Conservation (phyloP, 2,113 vertebrate genomes). For the Notarius quadriscutis region DNA sequence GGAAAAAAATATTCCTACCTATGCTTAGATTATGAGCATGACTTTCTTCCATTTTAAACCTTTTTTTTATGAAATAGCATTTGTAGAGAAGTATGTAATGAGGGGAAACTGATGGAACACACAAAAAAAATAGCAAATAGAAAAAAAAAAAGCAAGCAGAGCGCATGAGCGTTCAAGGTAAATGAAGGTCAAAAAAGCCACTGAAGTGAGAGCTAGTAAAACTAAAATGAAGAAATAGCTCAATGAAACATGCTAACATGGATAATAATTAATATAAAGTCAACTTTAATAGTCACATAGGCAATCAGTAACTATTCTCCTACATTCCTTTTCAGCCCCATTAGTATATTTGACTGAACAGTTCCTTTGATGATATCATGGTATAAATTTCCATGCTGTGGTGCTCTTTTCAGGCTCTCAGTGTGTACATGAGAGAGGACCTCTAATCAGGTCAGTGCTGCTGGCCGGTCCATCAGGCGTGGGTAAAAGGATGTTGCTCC, state of each 20-base stretch:
- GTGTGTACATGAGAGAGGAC: conserved; percentile 76
- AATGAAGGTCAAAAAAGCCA: conserved; percentile 3
- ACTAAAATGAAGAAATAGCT: background rate
- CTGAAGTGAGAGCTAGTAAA: background rate
- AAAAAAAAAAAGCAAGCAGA: background rate
- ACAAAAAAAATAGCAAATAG: background rate
- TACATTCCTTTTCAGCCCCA: background rate
- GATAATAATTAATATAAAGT: background rate
- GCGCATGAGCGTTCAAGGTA: background rate
- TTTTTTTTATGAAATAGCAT: background rate
- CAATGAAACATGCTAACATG: background rate
- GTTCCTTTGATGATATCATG: background rate
- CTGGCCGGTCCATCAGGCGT: conserved; percentile 78
- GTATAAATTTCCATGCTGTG: background rate
- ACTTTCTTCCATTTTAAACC: background rate
- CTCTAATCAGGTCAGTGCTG: conserved; percentile 75
- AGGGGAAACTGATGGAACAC: background rate
- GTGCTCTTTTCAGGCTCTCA: conserved; percentile 72
- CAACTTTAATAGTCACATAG: background rate
- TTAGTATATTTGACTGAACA: background rate
- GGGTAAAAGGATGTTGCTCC: conserved; percentile 83
- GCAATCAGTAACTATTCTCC: background rate
- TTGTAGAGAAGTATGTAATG: background rate
- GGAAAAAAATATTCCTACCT: background rate
- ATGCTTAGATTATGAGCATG: background rate